Base-by-base conservation (phyloP, 1,140 invertebrate genomes). In the Grapholita molesta region DNA sequence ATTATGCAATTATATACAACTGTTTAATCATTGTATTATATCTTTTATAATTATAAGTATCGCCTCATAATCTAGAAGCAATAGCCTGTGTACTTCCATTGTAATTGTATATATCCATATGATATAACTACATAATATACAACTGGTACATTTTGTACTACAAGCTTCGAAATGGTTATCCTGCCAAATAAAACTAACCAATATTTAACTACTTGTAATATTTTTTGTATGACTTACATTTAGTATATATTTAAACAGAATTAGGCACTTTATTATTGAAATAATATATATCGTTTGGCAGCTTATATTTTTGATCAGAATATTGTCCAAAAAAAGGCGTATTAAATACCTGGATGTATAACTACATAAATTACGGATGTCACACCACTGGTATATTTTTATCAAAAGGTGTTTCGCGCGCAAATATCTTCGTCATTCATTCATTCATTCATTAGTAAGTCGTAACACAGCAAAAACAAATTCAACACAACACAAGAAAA, bases 11-110 rank as follows among this genome's bases (percentile, higher is more conserved):
- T 48, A 24, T 65, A 65, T 65, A 35, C 23, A 65, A 35, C 35
- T 38, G 33, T 65, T 65, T 65, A 65, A 38, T 65, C 64, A 65
- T 35, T 65, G 23, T 65, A 38, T 65, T 33, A 35, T 65, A 65
- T 35, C 28, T 65, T 33, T 65, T 35, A 48, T 65, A 35, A 65
- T 65, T 12, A 38, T 65, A 33, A 21, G 64, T 65, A 38, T 28
- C 25, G 55, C 55, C 55, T 61, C 55, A 61, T 61, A 32, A 61
- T 61, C 55, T 61, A 61, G 25, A 61, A 61, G 55, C 55, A 61
- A 61, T 61, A 61, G 55, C 55, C 24, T 61, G 18, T 61, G 25
- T 61, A 61, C 55, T 61, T 61, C 55, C 55, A 61, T 25, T 9
- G 30, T 61, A 61, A 61, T 30, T 61, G n/a, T 61, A 15, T 61